phyloP scores from a whole-genome alignment of 2,888 invertebrate species.

The Pristionchus arcanus region DNA sequence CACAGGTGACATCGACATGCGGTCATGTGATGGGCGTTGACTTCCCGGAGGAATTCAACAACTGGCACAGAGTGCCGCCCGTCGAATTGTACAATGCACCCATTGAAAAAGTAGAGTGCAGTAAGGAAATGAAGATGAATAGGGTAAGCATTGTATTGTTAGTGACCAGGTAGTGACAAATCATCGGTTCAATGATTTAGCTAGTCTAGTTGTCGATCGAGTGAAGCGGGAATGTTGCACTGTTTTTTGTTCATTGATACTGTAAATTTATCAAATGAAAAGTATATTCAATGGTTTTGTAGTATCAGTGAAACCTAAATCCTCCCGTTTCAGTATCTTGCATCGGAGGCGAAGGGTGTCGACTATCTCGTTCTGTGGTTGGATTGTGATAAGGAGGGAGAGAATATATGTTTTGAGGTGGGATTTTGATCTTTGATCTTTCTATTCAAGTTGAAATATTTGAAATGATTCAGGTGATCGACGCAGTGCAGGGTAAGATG shows the following conservation, averaged over 20 bases:
- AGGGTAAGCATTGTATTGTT: constrained; percentile 84
- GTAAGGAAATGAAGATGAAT: constrained; percentile 93
- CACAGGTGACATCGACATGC: constrained; percentile 94
- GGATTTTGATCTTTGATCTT: not conserved
- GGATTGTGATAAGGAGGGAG: constrained; percentile 99
- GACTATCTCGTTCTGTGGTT: constrained; percentile 96
- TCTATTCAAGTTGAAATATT: no score
- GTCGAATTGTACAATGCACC: constrained; percentile 93
- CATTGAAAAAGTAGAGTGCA: constrained; percentile 96
- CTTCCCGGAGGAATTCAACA: constrained; percentile 92
- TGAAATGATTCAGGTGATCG: constrained; percentile 80
- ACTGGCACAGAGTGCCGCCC: constrained; percentile 98
- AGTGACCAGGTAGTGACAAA: not conserved
- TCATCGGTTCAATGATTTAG: not conserved
- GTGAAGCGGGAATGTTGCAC: not conserved
- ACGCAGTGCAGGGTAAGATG: constrained; percentile 87
- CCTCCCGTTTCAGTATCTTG: constrained; percentile 66
- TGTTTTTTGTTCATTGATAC: not conserved
- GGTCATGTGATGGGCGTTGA: constrained; percentile 98
- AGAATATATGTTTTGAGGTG: constrained; percentile 93
- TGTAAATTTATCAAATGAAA: not conserved
- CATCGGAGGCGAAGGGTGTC: constrained; percentile 84
- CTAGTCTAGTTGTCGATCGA: not conserved
- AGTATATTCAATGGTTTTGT: not conserved
- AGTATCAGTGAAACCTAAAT: not conserved